phyloP scores from a whole-genome alignment of 2,797 vertebrate species.

The Buceros bicornis region DNA sequence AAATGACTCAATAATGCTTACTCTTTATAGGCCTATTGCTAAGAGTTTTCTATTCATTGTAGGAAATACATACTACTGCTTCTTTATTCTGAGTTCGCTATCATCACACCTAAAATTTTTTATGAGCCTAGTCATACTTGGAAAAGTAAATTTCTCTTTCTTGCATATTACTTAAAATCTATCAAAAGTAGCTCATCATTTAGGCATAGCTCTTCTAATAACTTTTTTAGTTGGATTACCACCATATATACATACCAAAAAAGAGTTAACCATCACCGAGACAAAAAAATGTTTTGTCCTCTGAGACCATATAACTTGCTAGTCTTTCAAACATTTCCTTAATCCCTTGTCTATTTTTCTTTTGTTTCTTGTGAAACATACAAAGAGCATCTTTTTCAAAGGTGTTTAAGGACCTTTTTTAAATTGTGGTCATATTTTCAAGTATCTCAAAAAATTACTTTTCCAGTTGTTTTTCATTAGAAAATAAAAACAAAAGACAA shows the following conservation, averaged over 20 bases:
- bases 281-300: fast-evolving
- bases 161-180: neutral
- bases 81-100: neutral
- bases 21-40: neutral
- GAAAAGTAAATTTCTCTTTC: neutral
- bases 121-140: neutral
- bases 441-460: neutral
- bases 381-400: neutral
- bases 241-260: neutral
- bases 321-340: neutral
- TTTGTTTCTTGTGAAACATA: neutral
- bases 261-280: neutral
- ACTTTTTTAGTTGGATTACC: neutral
- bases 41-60: neutral
- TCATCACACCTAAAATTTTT: neutral
- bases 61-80: neutral
- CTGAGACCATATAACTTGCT: neutral
- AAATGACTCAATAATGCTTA: neutral
- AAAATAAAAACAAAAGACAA: neutral
- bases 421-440: neutral
- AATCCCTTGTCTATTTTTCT: neutral
- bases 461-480: neutral
- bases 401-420: fast-evolving
- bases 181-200: neutral
- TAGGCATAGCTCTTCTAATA: neutral